These are phyloP conservation scores for Diogma glabrata DNA, from an alignment of 2,888 invertebrate species.

Conservation along the genomic window DNA sequence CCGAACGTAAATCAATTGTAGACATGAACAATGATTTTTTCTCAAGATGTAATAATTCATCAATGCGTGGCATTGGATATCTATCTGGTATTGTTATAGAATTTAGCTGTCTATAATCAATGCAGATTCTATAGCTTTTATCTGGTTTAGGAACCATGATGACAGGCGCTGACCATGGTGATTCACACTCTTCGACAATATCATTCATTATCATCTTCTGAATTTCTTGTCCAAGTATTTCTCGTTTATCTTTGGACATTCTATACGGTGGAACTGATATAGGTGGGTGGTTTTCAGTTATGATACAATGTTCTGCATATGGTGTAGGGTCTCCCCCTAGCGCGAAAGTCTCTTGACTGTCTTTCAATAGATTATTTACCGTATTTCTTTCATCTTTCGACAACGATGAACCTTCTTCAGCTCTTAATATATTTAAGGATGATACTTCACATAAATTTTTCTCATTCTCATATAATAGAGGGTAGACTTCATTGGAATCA, in stretches of 20 bases:
- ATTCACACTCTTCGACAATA: conserved; percentile 18
- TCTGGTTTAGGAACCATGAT: conserved; percentile 23
- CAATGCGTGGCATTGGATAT: conserved; percentile 32
- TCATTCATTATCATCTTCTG: conserved; percentile 9
- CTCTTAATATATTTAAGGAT: neutral
- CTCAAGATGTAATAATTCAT: conserved; percentile 29
- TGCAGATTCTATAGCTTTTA: conserved; percentile 21
- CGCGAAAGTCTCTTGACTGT: neutral
- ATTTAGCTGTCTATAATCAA: conserved; percentile 26
- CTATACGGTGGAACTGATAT: neutral
- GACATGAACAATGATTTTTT: conserved; percentile 24
- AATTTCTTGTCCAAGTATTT: conserved; percentile 9
- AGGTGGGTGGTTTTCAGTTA: neutral
- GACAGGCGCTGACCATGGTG: conserved; percentile 18
- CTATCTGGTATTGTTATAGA: conserved; percentile 23
- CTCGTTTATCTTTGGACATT: neutral
- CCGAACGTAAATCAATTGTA: conserved; percentile 28
- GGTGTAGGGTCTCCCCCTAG: neutral
- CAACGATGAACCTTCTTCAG: neutral
- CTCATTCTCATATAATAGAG: too few relatives aligned
- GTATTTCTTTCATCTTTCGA: neutral
- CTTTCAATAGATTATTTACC: neutral
- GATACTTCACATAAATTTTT: too few relatives aligned
- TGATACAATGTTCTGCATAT: neutral
- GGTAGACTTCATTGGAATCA: conserved; percentile 6